phyloP scores from a whole-genome alignment of 2,113 vertebrate genomes.

The Sprattus sprattus region DNA sequence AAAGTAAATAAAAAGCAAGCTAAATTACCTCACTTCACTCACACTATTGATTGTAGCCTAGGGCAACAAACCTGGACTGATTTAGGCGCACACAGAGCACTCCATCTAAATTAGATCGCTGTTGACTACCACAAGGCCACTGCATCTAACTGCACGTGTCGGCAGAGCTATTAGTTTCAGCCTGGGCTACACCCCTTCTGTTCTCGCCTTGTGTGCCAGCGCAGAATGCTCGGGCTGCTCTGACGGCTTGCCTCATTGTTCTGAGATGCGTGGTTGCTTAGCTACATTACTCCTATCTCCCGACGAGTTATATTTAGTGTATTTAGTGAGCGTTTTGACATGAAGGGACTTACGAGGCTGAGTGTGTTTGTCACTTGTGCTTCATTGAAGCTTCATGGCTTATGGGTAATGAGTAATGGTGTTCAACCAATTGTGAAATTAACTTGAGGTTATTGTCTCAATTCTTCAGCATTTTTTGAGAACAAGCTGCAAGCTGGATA shows the following conservation, averaged over 20 bases:
- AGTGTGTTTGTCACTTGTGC: background rate
- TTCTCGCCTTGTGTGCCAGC: background rate
- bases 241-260: background rate
- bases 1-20: conserved; percentile 37
- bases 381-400: background rate
- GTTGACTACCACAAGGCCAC: conserved; percentile 9
- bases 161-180: background rate
- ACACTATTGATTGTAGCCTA: conserved; percentile 36
- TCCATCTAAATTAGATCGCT: conserved; percentile 38
- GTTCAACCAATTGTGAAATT: background rate
- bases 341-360: background rate
- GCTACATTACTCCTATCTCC: background rate
- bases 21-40: conserved; percentile 31
- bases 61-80: conserved; percentile 23
- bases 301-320: background rate
- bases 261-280: background rate
- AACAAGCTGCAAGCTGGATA: background rate
- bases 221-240: background rate
- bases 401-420: background rate
- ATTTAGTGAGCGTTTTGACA: background rate
- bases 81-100: background rate
- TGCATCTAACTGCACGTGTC: background rate
- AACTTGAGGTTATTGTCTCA: background rate
- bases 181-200: background rate
- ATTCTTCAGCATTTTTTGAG: background rate